phyloP scores from a whole-genome alignment of 2,797 vertebrate species.

The Vipera latastei region DNA sequence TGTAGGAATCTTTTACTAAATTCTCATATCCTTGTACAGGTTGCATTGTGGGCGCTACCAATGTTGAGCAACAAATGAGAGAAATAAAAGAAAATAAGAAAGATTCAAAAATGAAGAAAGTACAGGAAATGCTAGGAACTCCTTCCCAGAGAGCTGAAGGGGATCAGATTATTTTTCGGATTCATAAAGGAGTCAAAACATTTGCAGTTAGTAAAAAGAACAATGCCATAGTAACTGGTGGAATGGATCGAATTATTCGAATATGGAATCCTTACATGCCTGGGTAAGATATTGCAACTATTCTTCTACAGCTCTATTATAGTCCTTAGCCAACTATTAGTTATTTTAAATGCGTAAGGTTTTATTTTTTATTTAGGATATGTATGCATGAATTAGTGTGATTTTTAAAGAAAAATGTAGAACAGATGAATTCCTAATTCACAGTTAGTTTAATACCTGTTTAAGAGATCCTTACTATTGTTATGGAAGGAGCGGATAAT shows the following conservation, averaged over 20 bases:
- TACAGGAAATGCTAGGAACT: constrained; percentile 37
- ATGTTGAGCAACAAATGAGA: constrained; percentile 69
- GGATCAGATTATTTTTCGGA: constrained; percentile 70
- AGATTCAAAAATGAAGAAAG: constrained; percentile 67
- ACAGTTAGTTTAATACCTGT: background rate
- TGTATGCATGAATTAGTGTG: background rate
- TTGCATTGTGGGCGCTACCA: constrained; percentile 61
- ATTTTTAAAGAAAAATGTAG: background rate
- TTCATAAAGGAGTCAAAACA: constrained; percentile 71
- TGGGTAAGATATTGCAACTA: constrained; percentile 58
- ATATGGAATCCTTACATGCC: constrained; percentile 78
- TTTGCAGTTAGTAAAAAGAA: constrained; percentile 73
- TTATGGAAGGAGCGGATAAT: background rate
- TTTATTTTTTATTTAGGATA: background rate
- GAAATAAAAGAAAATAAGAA: constrained; percentile 67
- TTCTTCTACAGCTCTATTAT: background rate
- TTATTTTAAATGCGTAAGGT: background rate
- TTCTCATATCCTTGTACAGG: constrained; percentile 61
- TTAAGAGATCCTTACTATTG: background rate
- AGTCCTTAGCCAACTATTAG: background rate
- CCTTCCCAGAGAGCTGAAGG: constrained; percentile 61
- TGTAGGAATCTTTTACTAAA: background rate
- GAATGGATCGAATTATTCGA: constrained; percentile 71
- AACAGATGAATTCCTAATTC: background rate
- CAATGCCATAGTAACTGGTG: constrained; percentile 74